Evolutionary conservation across 2,888 invertebrate species (phyloP).

Genomic region (Meta bourneti): DNA sequence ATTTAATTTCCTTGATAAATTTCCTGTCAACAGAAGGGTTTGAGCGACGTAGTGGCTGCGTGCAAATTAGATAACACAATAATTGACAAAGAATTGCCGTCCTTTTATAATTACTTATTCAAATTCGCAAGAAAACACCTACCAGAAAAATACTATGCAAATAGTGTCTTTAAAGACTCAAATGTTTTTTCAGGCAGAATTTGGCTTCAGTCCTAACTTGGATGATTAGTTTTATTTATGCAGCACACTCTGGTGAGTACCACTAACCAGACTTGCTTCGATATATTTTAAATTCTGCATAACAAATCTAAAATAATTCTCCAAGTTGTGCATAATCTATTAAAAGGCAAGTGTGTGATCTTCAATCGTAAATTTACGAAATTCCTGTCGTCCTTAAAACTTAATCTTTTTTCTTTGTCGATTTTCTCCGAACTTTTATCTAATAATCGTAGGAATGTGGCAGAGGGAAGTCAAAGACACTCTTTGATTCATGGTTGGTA

Average conservation of each 20-base stretch:
- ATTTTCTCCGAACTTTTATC: background rate
- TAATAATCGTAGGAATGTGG: background rate
- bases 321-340: too few relatives aligned
- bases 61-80: background rate
- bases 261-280: too few relatives aligned
- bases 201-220: too few relatives aligned
- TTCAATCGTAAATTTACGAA: too few relatives aligned
- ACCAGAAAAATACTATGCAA: background rate
- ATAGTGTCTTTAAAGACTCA: background rate
- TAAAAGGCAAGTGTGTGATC: too few relatives aligned
- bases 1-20: background rate
- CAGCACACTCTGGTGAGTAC: too few relatives aligned
- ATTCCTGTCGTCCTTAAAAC: background rate
- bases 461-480: background rate
- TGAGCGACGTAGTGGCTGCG: background rate
- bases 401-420: background rate
- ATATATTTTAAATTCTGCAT: too few relatives aligned
- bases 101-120: background rate
- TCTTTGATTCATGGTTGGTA: conserved; percentile 10
- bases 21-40: background rate
- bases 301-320: too few relatives aligned
- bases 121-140: background rate
- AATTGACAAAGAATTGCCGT: background rate
- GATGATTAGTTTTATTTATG: too few relatives aligned
- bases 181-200: too few relatives aligned